These are phyloP conservation scores for Onychomys torridus DNA, from an alignment of 2,797 vertebrate species.

Conservation along the genomic window DNA sequence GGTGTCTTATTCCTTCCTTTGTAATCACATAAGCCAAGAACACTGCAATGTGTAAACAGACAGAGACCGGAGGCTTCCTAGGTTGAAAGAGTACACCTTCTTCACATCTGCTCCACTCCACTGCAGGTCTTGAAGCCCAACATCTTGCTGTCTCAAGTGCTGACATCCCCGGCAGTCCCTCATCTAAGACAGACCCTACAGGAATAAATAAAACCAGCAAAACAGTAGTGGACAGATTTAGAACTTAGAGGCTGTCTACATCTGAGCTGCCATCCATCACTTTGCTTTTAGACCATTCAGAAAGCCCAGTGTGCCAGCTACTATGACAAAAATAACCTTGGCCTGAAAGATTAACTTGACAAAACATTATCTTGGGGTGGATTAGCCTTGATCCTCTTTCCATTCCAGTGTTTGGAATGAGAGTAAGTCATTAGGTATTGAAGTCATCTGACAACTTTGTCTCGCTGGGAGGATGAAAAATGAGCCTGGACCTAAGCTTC, in stretches of 20 bases:
- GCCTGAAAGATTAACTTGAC: constrained; percentile 26
- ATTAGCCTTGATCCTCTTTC: constrained; percentile 47
- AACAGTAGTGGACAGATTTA: background rate
- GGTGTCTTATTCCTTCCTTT: background rate
- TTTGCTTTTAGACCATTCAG: constrained; percentile 14
- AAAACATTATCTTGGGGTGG: constrained; percentile 9
- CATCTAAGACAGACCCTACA: background rate
- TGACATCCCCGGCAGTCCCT: background rate
- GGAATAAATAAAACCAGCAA: constrained; percentile 14
- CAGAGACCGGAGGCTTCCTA: background rate
- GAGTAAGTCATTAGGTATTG: constrained; percentile 22
- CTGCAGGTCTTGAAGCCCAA: background rate
- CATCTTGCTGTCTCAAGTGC: background rate
- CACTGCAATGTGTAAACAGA: background rate
- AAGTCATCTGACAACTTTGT: constrained; percentile 54
- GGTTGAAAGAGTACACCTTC: background rate
- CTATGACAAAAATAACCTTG: constrained; percentile 18
- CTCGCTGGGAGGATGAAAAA: constrained; percentile 40
- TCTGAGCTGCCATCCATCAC: background rate
- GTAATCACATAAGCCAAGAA: background rate
- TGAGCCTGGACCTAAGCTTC: background rate
- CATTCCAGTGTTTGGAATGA: background rate
- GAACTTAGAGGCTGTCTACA: background rate
- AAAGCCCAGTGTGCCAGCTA: background rate
- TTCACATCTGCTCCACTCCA: background rate